phyloP scores from a whole-genome alignment of 2,113 vertebrate genomes.

The Lota lota region DNA sequence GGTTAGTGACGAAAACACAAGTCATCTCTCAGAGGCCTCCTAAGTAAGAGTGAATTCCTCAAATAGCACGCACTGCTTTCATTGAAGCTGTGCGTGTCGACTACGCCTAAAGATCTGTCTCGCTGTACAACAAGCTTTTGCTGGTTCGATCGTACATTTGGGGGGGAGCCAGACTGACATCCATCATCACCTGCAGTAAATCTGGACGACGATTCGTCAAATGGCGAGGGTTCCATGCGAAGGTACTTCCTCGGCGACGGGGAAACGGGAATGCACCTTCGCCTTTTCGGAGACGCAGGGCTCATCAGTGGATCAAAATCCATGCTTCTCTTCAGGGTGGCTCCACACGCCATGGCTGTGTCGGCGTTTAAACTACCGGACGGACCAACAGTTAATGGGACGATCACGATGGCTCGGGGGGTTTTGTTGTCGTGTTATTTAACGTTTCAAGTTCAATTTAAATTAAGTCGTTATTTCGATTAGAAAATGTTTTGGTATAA shows the following conservation, averaged over 20 bases:
- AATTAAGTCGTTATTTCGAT: no score
- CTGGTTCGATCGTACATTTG: no score
- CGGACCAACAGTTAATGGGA: conserved; percentile 11
- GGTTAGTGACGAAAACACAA: no score
- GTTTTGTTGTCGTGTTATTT: not conserved
- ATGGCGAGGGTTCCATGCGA: conserved; percentile 92
- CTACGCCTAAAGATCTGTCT: no score
- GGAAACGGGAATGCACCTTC: conserved; percentile 86
- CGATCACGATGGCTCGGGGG: no score
- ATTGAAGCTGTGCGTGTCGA: no score
- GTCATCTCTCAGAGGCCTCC: no score
- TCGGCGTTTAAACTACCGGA: conserved; percentile 14
- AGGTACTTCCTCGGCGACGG: conserved; percentile 93
- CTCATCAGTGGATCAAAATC: conserved; percentile 95
- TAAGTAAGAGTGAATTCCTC: no score
- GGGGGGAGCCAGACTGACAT: conserved; percentile 8
- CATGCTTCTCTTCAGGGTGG: conserved; percentile 96
- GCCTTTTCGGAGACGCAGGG: conserved; percentile 87
- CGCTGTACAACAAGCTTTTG: no score
- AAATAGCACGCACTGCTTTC: no score
- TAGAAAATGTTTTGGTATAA: no score
- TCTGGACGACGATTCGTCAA: conserved; percentile 88
- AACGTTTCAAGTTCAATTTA: no score
- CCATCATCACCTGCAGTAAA: conserved; percentile 84
- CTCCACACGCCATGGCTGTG: conserved; percentile 90